These are phyloP conservation scores for Proteles cristata DNA, from an alignment of 2,113 vertebrate genomes.

Conservation along the genomic window DNA sequence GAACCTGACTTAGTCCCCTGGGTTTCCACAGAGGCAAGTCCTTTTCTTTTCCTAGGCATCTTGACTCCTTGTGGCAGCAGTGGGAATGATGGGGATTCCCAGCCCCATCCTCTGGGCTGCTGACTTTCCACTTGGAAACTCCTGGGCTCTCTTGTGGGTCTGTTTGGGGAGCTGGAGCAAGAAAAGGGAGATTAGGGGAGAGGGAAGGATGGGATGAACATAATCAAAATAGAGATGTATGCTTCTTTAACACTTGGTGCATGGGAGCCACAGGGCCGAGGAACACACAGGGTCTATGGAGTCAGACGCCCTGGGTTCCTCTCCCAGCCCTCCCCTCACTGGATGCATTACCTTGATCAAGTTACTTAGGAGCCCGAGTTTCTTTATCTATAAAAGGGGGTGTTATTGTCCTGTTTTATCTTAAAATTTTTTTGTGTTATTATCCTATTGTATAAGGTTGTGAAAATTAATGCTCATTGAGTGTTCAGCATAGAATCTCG, in stretches of 20 bases:
- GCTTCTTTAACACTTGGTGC: neutral
- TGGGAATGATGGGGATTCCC: neutral
- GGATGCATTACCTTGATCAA: neutral
- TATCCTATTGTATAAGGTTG: neutral
- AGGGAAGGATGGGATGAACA: neutral
- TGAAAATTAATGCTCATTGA: neutral
- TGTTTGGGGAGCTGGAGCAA: neutral
- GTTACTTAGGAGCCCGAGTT: neutral
- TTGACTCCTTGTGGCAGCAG: neutral
- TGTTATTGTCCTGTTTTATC: neutral
- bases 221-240: neutral
- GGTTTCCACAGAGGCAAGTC: neutral
- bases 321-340: neutral
- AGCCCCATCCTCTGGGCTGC: neutral
- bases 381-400: neutral
- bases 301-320: accelerated
- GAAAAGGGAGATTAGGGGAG: neutral
- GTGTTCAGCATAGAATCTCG: neutral
- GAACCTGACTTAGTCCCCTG: neutral
- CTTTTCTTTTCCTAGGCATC: neutral
- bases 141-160: neutral
- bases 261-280: neutral
- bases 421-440: neutral
- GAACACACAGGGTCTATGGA: neutral
- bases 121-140: neutral